These are phyloP conservation scores for Apotomis turbidana DNA, from an alignment of 2,888 invertebrate genomes.

Conservation along the genomic window DNA sequence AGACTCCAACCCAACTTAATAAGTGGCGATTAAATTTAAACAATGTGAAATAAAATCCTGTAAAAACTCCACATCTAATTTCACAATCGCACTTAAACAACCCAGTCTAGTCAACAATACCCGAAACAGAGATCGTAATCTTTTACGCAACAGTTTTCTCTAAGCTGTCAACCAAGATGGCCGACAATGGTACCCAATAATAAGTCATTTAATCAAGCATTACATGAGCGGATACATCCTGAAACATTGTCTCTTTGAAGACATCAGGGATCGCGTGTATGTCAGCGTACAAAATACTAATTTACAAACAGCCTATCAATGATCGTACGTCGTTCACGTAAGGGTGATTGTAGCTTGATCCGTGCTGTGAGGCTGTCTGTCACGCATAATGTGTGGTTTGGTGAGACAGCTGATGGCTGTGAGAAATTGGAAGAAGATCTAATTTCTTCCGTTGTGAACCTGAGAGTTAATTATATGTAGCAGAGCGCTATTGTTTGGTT, in stretches of 20 bases:
- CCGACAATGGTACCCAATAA: slow-evolving; percentile 6
- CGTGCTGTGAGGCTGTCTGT: slow-evolving; percentile 10
- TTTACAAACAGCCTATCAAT: not conserved
- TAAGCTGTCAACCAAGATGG: slow-evolving; percentile 25
- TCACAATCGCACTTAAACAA: slow-evolving; percentile 20
- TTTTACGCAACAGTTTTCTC: slow-evolving; percentile 36
- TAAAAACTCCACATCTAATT: not conserved
- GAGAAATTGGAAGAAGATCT: slow-evolving; percentile 25
- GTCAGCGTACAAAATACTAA: not conserved
- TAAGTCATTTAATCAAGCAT: slow-evolving; percentile 23
- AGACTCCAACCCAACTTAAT: not conserved
- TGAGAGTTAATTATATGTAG: slow-evolving; percentile 11
- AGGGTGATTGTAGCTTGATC: not conserved
- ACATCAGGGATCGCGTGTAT: slow-evolving; percentile 16
- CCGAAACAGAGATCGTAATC: slow-evolving; percentile 30
- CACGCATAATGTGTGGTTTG: slow-evolving; percentile 25
- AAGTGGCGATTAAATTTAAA: not conserved
- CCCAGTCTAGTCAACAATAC: slow-evolving; percentile 29
- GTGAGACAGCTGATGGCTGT: slow-evolving; percentile 23
- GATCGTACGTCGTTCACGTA: not conserved
- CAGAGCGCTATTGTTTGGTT: slow-evolving; percentile 10
- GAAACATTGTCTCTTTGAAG: slow-evolving; percentile 18
- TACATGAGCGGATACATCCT: slow-evolving; percentile 33
- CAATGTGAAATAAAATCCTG: slow-evolving; percentile 4
- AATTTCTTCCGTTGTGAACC: slow-evolving; percentile 27